A percentile compares a stretch with the other conserved stretches of the same genome.
These are phyloP conservation scores for Erethizon dorsatum DNA, from an alignment of 2,797 vertebrate species.

Conservation along the genomic window DNA sequence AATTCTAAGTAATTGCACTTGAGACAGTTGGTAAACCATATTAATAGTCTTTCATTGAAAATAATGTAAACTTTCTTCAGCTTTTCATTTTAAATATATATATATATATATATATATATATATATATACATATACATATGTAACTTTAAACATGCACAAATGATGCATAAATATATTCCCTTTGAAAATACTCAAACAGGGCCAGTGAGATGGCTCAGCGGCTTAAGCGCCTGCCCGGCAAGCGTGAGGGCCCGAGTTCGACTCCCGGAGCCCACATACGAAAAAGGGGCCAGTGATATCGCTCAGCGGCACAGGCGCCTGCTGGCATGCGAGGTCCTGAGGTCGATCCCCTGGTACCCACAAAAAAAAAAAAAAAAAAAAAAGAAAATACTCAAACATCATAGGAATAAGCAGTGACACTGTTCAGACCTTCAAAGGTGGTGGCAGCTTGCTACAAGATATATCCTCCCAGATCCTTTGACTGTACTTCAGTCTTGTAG, in stretches of 20 bases:
- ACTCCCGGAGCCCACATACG: too few species aligned
- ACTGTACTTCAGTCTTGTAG: neutral
- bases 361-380: too few species aligned
- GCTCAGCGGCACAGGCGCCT: too few species aligned
- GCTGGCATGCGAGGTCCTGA: too few species aligned
- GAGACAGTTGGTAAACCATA: neutral
- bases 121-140: neutral
- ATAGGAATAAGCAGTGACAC: neutral
- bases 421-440: neutral
- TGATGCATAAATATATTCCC: neutral
- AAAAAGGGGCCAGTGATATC: too few species aligned
- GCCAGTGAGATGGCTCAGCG: too few species aligned
- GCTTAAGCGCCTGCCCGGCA: too few species aligned
- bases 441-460: neutral
- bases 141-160: neutral
- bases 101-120: neutral
- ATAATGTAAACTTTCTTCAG: constrained; percentile 24
- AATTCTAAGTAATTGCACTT: constrained; percentile 60
- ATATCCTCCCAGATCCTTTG: neutral
- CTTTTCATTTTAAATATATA: constrained; percentile 31
- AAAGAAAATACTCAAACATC: neutral
- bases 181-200: neutral
- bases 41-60: constrained; percentile 26
- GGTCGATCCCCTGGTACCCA: too few species aligned
- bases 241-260: too few species aligned